A percentile compares a stretch with the other conserved stretches of the same genome.
phyloP scores from a whole-genome alignment of 2,888 invertebrate genomes.

The Eutolmus rufibarbis region DNA sequence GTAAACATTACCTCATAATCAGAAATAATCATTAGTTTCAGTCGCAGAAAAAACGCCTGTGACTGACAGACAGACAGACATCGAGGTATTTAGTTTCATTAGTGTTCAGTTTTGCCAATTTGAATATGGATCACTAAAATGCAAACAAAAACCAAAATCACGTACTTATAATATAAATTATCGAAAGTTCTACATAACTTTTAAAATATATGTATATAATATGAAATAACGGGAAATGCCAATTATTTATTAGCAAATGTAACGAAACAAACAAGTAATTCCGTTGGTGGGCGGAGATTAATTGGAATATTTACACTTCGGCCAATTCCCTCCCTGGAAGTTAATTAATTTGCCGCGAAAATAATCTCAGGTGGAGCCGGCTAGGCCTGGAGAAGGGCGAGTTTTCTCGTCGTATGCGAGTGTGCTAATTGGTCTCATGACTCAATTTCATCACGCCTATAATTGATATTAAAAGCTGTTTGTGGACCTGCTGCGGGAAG shows the following conservation, averaged over 20 bases:
- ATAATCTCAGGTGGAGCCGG: neutral
- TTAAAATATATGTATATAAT: neutral
- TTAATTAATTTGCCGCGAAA: neutral
- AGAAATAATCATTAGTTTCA: too few species aligned
- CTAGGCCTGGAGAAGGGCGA: neutral
- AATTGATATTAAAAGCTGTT: conserved; percentile 4
- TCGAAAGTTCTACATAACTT: too few species aligned
- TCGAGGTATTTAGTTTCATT: too few species aligned
- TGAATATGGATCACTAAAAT: too few species aligned
- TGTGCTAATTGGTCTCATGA: neutral
- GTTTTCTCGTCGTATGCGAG: neutral
- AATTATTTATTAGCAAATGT: neutral
- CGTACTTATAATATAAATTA: too few species aligned
- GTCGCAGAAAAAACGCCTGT: too few species aligned
- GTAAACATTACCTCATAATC: too few species aligned
- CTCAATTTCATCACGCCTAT: conserved; percentile 7
- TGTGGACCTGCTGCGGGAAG: neutral
- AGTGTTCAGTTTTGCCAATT: too few species aligned
- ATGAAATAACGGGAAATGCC: neutral
- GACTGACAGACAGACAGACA: too few species aligned
- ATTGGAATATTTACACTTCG: neutral
- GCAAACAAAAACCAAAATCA: too few species aligned
- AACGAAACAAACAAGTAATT: neutral
- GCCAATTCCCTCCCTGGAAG: neutral
- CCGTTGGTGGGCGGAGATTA: neutral